A percentile compares a stretch with the other conserved stretches of the same genome.
These are phyloP conservation scores for Orthosia gothica DNA, from an alignment of 2,888 invertebrate species.

Conservation along the genomic window DNA sequence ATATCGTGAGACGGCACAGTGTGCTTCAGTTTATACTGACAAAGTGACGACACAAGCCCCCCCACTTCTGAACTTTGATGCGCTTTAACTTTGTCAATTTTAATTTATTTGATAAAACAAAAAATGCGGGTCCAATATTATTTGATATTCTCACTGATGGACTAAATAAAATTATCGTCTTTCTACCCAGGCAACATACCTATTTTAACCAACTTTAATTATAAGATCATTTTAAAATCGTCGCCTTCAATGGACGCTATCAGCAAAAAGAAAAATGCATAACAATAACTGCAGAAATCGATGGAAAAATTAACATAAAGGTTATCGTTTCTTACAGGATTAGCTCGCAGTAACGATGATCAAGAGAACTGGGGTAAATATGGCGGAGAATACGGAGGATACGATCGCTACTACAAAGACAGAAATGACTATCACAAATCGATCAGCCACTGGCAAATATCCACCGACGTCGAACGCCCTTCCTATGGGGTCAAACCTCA, in stretches of 20 bases:
- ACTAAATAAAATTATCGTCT: no score
- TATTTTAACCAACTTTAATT: no score
- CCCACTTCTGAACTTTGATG: no score
- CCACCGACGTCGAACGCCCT: constrained; percentile 80
- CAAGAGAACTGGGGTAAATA: constrained; percentile 92
- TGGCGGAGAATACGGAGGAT: constrained; percentile 91
- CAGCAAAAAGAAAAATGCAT: neutral
- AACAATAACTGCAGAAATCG: neutral
- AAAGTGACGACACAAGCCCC: no score
- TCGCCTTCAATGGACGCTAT: neutral
- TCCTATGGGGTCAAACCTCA: constrained; percentile 77
- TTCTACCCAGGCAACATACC: no score
- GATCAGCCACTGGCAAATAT: constrained; percentile 90
- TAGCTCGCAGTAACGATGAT: constrained; percentile 80
- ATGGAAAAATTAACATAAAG: neutral
- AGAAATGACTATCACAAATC: constrained; percentile 85
- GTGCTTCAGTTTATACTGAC: no score
- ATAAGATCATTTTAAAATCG: neutral
- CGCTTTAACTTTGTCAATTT: no score
- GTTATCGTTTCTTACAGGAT: constrained; percentile 65
- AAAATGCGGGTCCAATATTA: no score
- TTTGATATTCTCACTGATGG: no score
- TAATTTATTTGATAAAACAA: no score
- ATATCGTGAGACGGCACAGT: no score
- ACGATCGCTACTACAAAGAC: constrained; percentile 83